Evolutionary conservation across 1,140 invertebrate genomes (phyloP), one percentile per base, ranked within the genome.

Genomic region (Pristionchus pacificus): DNA sequence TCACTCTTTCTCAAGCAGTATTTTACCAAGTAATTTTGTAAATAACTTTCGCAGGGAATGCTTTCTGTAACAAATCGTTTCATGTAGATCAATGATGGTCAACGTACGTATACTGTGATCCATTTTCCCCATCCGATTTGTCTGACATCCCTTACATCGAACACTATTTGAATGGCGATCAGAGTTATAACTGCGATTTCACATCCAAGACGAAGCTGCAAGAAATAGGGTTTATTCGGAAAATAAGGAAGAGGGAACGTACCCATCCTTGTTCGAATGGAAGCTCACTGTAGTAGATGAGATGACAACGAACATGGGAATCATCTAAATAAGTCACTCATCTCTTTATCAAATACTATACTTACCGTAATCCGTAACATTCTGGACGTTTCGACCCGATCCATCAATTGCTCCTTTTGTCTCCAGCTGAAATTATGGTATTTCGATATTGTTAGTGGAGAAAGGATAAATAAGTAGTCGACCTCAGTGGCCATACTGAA

Each of bases 31-130:
- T 95, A 79, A 94, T 89, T 64, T 97, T 87, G 83, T 97, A 97
- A 89, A 96, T 90, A 0, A 95, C 92, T 74, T 95, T 88, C 1
- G 91, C 91, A 19, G 92, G 91, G n/a, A 91, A 92, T 0, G 91
- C 92, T 88, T 89, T 92, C 91, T 93, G 61, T 60, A 79, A 71
- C 30, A 33, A 15, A 0, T 32, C n/a, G 2, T 3, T 13, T 68
- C 29, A 64, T 67, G 27, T 1, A 29, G 6, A 25, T 33, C 19
- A 15, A 2, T n/a, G 19, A 15, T 31, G 28, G n/a, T 10, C 1
- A 55, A 6, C 63, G 57, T 24, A 74, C 70, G 31, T 74, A 30
- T 1, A 71, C 65, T 27, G 60, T 61, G 33, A 63, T 57, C 74
- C 74, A 75, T 32, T 71, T 75, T 32, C 58, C 73, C 57, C 65